phyloP scores from a whole-genome alignment of 2,113 vertebrate genomes.

The Poecilia latipinna region DNA sequence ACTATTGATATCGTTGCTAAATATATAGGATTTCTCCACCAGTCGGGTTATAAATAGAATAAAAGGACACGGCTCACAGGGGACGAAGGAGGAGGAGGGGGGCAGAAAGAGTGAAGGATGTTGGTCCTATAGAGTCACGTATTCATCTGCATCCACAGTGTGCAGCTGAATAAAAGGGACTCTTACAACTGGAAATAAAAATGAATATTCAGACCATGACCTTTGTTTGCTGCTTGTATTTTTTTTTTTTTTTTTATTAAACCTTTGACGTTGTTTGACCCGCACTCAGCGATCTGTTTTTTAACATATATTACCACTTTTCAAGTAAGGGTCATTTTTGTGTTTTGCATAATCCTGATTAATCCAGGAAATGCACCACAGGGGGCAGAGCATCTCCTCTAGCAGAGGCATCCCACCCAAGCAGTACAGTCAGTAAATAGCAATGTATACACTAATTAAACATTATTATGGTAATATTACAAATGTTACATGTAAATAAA shows the following conservation, averaged over 20 bases:
- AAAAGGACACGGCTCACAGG: conserved; percentile 68
- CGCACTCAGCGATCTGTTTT: not conserved
- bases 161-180: not conserved
- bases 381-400: no score
- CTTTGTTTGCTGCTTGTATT: not conserved
- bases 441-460: no score
- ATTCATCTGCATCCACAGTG: not conserved
- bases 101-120: conserved; percentile 39
- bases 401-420: no score
- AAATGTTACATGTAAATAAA: no score
- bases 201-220: not conserved
- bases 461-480: no score
- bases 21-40: conserved; percentile 79
- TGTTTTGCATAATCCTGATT: no score
- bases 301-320: not conserved
- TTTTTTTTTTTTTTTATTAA: not conserved
- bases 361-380: no score
- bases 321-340: not conserved
- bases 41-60: conserved; percentile 73
- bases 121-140: conserved; percentile 8
- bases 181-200: not conserved
- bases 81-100: conserved; percentile 50
- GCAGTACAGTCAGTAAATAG: no score
- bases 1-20: conserved; percentile 80
- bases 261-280: not conserved